These are phyloP conservation scores for Danionella dracula DNA, from an alignment of 2,797 vertebrate species.

Conservation along the genomic window DNA sequence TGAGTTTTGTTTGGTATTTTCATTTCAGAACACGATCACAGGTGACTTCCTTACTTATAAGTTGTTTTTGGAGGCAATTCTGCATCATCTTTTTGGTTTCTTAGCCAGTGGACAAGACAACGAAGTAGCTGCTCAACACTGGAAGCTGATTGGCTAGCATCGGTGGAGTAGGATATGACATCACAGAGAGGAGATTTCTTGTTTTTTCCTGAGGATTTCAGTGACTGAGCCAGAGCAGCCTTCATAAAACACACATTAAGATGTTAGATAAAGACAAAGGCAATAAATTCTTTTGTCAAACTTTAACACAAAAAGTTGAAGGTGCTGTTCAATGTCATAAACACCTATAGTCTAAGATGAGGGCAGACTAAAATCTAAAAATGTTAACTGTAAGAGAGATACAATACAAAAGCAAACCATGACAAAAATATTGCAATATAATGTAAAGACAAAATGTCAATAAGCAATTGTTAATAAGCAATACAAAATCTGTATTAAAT, in stretches of 20 bases:
- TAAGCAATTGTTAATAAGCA: too few relatives aligned
- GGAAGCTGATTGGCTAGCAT: slow-evolving; percentile 71
- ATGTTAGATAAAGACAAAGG: not conserved
- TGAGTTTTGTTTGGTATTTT: slow-evolving; percentile 50
- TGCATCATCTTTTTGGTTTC: slow-evolving; percentile 45
- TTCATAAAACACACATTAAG: slow-evolving; percentile 38
- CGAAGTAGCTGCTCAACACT: slow-evolving; percentile 67
- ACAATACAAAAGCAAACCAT: too few relatives aligned
- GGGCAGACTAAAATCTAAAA: too few relatives aligned
- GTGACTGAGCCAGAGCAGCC: slow-evolving; percentile 75
- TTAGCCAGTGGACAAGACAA: slow-evolving; percentile 67
- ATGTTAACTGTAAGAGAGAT: too few relatives aligned
- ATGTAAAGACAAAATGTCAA: too few relatives aligned
- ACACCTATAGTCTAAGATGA: too few relatives aligned
- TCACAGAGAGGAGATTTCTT: slow-evolving; percentile 49
- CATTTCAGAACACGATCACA: too few relatives aligned
- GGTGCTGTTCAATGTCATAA: too few relatives aligned
- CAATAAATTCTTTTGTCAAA: not conserved
- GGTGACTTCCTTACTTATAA: slow-evolving; percentile 65
- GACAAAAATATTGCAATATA: too few relatives aligned
- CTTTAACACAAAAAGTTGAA: not conserved
- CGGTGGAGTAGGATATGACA: slow-evolving; percentile 76
- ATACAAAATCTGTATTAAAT: too few relatives aligned
- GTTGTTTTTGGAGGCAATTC: slow-evolving; percentile 52
- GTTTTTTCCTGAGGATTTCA: slow-evolving; percentile 52